phyloP scores from a whole-genome alignment of 2,888 invertebrate species.

The Dasysyrphus tricinctus region DNA sequence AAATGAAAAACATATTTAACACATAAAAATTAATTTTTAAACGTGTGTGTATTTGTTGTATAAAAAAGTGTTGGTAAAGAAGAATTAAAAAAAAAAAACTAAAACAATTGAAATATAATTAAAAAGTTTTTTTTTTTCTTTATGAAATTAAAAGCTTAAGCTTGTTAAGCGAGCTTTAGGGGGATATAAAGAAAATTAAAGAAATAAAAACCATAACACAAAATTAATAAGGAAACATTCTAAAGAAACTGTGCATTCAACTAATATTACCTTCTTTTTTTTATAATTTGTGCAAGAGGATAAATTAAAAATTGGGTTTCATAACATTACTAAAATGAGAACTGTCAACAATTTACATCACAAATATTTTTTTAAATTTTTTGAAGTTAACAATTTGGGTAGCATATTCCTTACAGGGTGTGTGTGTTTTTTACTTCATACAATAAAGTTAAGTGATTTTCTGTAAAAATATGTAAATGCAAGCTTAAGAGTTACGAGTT shows the following conservation, averaged over 20 bases:
- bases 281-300: constrained; percentile 35
- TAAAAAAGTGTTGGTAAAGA: constrained; percentile 49
- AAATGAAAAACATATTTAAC: constrained; percentile 36
- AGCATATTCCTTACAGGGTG: constrained; percentile 13
- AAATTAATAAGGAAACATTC: constrained; percentile 16
- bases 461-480: constrained; percentile 5
- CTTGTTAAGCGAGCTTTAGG: constrained; percentile 58
- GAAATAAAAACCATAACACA: background rate
- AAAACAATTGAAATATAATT: constrained; percentile 6
- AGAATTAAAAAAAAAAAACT: constrained; percentile 26
- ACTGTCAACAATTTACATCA: constrained; percentile 58
- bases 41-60: constrained; percentile 56
- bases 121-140: constrained; percentile 8
- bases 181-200: constrained; percentile 1
- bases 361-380: background rate
- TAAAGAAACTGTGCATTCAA: constrained; percentile 53
- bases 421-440: background rate
- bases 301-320: constrained; percentile 30
- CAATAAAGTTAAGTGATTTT: background rate
- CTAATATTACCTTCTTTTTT: constrained; percentile 25
- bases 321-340: constrained; percentile 1
- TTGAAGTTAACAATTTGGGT: background rate
- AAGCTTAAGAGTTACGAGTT: constrained; percentile 43
- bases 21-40: constrained; percentile 35
- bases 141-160: constrained; percentile 58